phyloP scores from a whole-genome alignment of 1,140 invertebrate genomes.

The Drosophila auraria region DNA sequence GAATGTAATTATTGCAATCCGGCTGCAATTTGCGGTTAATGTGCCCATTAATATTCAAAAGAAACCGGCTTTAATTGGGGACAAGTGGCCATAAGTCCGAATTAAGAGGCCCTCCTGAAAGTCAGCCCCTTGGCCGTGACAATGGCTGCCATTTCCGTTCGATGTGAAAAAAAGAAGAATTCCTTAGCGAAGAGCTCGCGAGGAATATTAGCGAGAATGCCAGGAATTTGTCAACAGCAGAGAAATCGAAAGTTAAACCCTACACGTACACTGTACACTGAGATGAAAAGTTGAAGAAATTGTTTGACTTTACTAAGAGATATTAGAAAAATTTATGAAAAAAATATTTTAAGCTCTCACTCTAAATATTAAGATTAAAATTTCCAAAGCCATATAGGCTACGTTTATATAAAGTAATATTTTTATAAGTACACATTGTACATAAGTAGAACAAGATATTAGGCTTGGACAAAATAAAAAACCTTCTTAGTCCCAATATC shows the following conservation, averaged over 20 bases:
- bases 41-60: conserved; percentile 38
- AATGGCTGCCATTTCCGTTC: conserved; percentile 36
- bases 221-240: conserved; percentile 66
- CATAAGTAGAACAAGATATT: too few species aligned
- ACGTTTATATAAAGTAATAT: too few species aligned
- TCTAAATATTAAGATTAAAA: neutral
- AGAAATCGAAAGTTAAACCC: conserved; percentile 71
- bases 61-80: conserved; percentile 35
- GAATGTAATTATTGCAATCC: conserved; percentile 36
- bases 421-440: too few species aligned
- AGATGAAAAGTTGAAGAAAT: neutral
- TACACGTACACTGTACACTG: conserved; percentile 1
- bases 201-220: conserved; percentile 62
- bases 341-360: fast-evolving
- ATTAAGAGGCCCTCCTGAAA: conserved; percentile 13
- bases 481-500: neutral
- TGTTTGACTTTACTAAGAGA: neutral
- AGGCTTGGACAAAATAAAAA: too few species aligned
- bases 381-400: too few species aligned
- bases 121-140: conserved; percentile 26
- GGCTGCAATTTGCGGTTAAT: conserved; percentile 43
- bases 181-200: conserved; percentile 25
- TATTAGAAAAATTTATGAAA: neutral
- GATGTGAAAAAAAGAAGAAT: conserved; percentile 22
- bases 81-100: conserved; percentile 30